These are phyloP conservation scores for Pelodytes ibericus DNA, from an alignment of 2,797 vertebrate genomes.

Conservation along the genomic window DNA sequence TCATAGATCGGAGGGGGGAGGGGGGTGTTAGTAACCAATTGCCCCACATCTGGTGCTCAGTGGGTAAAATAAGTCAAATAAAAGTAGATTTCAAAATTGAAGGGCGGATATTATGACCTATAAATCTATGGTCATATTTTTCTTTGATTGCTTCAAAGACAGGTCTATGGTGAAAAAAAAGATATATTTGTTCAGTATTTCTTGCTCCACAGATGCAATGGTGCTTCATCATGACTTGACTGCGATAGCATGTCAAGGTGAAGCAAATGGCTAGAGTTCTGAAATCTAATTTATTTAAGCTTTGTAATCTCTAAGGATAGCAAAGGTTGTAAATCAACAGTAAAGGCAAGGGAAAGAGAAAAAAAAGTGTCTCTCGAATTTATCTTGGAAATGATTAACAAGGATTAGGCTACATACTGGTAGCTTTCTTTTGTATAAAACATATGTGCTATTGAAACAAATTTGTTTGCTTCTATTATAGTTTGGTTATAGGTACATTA, in stretches of 20 bases:
- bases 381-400: constrained; percentile 53
- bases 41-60: neutral
- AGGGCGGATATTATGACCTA: constrained; percentile 44
- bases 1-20: too few relatives aligned
- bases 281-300: constrained; percentile 58
- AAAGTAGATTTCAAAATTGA: constrained; percentile 35
- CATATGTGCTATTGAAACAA: constrained; percentile 13
- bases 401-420: constrained; percentile 39
- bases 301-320: constrained; percentile 57
- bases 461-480: neutral
- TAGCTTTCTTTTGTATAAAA: constrained; percentile 10
- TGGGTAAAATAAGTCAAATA: constrained; percentile 20
- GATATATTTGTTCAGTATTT: constrained; percentile 55
- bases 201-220: constrained; percentile 46
- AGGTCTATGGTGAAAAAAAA: constrained; percentile 46
- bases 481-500: neutral
- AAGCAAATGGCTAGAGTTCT: constrained; percentile 56
- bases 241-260: constrained; percentile 57
- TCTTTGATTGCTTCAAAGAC: constrained; percentile 44
- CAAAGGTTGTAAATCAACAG: constrained; percentile 57
- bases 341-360: constrained; percentile 35
- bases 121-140: constrained; percentile 46
- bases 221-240: constrained; percentile 57
- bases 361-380: constrained; percentile 44
- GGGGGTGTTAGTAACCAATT: neutral